These are phyloP conservation scores for Eulacestoma nigropectus DNA, from an alignment of 2,113 vertebrate species.

Conservation along the genomic window DNA sequence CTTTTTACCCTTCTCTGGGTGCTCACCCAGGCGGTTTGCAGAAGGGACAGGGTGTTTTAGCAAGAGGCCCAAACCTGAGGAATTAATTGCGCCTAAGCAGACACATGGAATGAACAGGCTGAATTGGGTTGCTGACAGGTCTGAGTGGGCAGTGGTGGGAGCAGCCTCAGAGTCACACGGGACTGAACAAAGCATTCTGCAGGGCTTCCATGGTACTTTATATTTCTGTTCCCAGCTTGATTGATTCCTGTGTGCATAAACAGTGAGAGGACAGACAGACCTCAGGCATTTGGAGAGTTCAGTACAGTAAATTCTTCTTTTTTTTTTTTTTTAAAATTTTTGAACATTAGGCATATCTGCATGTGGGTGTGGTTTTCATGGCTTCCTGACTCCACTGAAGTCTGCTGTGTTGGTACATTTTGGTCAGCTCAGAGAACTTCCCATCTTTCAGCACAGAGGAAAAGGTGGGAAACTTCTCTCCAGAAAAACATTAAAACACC, in stretches of 20 bases:
- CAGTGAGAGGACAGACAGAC: neutral
- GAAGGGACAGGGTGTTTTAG: neutral
- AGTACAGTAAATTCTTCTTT: neutral
- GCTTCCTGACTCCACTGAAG: neutral
- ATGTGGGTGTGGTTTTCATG: neutral
- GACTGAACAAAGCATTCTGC: neutral
- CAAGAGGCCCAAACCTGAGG: neutral
- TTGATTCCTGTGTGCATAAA: neutral
- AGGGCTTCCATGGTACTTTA: neutral
- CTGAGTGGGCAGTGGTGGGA: neutral
- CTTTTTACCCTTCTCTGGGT: neutral
- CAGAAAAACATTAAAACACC: neutral
- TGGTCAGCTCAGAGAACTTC: neutral
- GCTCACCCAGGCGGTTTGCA: neutral
- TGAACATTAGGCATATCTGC: neutral
- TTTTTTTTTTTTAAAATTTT: neutral
- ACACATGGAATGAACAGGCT: neutral
- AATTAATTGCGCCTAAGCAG: neutral
- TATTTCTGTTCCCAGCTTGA: neutral
- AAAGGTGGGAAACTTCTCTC: neutral
- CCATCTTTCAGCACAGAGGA: neutral
- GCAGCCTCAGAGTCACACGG: neutral
- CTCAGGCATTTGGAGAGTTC: neutral
- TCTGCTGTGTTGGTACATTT: neutral
- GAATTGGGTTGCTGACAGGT: neutral